Percentiles rank a stretch among this genome's conserved stretches.
Evolutionary conservation across 2,113 vertebrate genomes (phyloP).

Genomic region (Sebastes schlegelii): DNA sequence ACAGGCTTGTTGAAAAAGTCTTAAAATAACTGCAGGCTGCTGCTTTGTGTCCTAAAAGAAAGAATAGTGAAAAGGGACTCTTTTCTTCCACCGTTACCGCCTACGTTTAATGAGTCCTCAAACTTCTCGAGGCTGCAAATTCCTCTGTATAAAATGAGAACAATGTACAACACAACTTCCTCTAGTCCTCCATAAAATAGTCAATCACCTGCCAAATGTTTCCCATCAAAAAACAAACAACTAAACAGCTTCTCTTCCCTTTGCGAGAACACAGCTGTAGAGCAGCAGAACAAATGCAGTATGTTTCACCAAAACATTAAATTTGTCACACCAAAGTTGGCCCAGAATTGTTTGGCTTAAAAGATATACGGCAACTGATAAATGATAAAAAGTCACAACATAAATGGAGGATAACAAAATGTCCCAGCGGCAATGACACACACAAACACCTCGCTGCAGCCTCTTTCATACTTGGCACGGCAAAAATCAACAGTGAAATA

Average conservation of each 20-base stretch:
- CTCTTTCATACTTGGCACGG: constrained; percentile 50
- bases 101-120: neutral
- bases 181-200: constrained; percentile 12
- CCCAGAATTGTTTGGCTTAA: constrained; percentile 11
- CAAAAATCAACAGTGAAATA: constrained; percentile 70
- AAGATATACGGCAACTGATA: constrained; percentile 1
- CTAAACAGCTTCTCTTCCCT: neutral
- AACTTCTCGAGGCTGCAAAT: neutral
- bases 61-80: neutral
- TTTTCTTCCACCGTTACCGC: neutral
- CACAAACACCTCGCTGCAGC: constrained; percentile 44
- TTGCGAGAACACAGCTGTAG: constrained; percentile 15
- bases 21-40: constrained; percentile 30
- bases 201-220: constrained; percentile 46
- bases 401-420: constrained; percentile 29
- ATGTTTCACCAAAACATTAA: constrained; percentile 9
- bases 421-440: constrained; percentile 28
- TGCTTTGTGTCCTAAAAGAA: constrained; percentile 3
- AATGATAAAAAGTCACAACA: neutral
- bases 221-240: constrained; percentile 31
- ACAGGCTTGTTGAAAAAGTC: constrained; percentile 18
- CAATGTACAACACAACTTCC: neutral
- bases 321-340: constrained; percentile 11
- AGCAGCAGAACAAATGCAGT: constrained; percentile 26
- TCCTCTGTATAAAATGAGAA: constrained; percentile 12